Evolutionary conservation across 2,113 vertebrate genomes (phyloP), one percentile per base, ranked within the genome.

Genomic region (Bufo bufo): DNA sequence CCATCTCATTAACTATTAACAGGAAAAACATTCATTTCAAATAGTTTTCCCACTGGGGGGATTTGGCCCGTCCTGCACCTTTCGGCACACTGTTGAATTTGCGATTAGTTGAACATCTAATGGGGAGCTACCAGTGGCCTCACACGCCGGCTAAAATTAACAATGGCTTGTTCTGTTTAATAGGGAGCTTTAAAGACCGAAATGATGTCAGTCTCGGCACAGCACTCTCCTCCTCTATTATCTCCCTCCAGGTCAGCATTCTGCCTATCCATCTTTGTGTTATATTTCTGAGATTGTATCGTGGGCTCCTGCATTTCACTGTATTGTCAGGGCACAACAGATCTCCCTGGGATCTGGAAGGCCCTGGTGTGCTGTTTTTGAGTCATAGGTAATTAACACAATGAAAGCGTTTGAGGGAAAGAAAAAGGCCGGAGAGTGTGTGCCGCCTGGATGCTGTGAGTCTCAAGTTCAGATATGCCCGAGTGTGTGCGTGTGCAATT

Each of bases 381-480:
- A 89, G 80, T 66, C 33, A 8, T n/a, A 54, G 56, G 82, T 91
- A 90, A 93, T 92, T 85, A 94, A 90, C 88, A 89, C 52, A 0
- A 0, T 19, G 49, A 84, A 63, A 91, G 89, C 87, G 90, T 47
- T 61, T 3, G 2, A 81, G 49, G 89, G 72, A 49, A 89, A 83
- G 90, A 89, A 69, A 87, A 85, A 90, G 17, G 92, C 90, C 56
- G 90, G 87, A 88, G 90, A 86, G 89, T 49, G n/a, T 71, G 87
- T 23, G 52, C 85, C 89, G 90, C 85, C 90, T 58, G 86, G 85
- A 90, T 91, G 92, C 91, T 88, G 92, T 91, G 90, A 89, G 91
- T 94, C 94, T 94, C 93, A 95, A 95, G 95, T 95, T 94, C 92
- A 94, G 92, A 92, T 92, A 92, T 90, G 92, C 91, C 93, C 92